phyloP scores from a whole-genome alignment of 2,888 invertebrate species.

The Harpalus rufipes region DNA sequence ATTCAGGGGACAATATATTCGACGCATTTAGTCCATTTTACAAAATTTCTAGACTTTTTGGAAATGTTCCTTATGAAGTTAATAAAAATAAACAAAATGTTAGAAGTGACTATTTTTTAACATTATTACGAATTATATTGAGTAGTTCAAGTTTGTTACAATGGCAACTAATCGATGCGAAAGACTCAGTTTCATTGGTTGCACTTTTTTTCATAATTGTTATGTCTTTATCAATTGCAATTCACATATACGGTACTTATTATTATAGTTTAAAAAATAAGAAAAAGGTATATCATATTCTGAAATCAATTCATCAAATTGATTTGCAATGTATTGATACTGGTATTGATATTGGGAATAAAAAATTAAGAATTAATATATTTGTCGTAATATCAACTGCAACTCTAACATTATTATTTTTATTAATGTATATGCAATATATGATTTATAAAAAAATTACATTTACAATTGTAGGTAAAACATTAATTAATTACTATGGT shows the following conservation, averaged over 20 bases:
- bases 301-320: neutral
- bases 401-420: neutral
- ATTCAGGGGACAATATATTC: neutral
- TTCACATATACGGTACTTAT: neutral
- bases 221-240: neutral
- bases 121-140: neutral
- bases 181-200: neutral
- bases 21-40: neutral
- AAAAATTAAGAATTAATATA: neutral
- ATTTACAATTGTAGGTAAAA: neutral
- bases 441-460: neutral
- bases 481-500: neutral
- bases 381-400: neutral
- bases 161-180: neutral
- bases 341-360: neutral
- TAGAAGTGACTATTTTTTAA: neutral
- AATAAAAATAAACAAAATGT: neutral
- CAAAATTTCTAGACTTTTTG: conserved; percentile 4
- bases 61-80: conserved; percentile 1
- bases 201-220: neutral
- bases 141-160: neutral
- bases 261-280: conserved; percentile 21
- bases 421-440: neutral
- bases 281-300: neutral
- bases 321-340: neutral